A percentile compares a stretch with the other conserved stretches of the same genome.
Evolutionary conservation across 2,113 vertebrate species (phyloP).

Genomic region (Eurypyga helias): DNA sequence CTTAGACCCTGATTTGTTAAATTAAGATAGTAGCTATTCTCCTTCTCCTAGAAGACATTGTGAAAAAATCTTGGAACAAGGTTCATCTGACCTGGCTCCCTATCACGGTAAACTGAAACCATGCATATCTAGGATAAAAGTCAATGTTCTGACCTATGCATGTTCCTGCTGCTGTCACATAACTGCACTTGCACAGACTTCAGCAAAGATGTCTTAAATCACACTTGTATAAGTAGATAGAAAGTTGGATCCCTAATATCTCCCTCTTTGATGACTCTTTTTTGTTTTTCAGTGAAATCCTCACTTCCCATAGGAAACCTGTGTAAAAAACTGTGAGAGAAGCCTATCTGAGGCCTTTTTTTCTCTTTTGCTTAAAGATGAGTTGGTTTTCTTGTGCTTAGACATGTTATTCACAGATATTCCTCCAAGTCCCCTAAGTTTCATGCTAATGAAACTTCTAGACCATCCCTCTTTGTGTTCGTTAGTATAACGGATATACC

Average conservation of each 20-base stretch:
- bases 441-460: not conserved
- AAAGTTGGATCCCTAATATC: not conserved
- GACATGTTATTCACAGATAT: not conserved
- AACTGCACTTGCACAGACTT: not conserved
- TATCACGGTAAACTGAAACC: not conserved
- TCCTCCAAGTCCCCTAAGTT: not conserved
- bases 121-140: not conserved
- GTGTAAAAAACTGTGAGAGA: not conserved
- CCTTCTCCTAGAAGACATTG: not conserved
- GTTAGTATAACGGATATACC: not conserved
- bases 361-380: not conserved
- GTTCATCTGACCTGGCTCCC: not conserved
- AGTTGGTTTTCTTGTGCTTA: not conserved
- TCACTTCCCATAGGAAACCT: not conserved
- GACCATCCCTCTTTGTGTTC: not conserved
- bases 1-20: not conserved
- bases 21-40: not conserved
- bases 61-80: not conserved
- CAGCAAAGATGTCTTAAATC: not conserved
- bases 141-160: not conserved
- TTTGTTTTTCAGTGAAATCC: not conserved
- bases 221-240: not conserved
- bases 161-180: not conserved
- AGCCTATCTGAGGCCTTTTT: not conserved
- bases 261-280: not conserved